These are phyloP conservation scores for Tetrapedia diversipes DNA, from an alignment of 2,888 invertebrate species.

Conservation along the genomic window DNA sequence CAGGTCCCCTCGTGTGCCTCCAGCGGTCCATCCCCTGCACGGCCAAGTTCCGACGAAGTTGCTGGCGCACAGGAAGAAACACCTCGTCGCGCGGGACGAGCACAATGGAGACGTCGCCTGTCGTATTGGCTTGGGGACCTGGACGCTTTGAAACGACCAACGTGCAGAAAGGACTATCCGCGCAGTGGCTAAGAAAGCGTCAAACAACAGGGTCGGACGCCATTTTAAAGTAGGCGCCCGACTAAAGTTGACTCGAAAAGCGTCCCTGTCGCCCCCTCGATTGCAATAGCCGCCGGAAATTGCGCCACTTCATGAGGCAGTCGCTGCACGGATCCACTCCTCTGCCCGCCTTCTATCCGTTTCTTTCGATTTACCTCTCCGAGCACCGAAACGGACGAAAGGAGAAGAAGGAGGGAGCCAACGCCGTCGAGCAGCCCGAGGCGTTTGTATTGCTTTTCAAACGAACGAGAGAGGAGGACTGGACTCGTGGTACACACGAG, in stretches of 20 bases:
- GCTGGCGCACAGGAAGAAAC: slow-evolving; percentile 19
- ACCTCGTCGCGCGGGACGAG: not conserved
- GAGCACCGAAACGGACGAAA: not conserved
- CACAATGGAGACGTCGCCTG: not conserved
- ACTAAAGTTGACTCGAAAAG: slow-evolving; percentile 29
- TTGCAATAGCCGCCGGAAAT: slow-evolving; percentile 64
- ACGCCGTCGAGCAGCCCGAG: slow-evolving; percentile 41
- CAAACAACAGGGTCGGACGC: slow-evolving; percentile 3
- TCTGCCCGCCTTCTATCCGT: slow-evolving; percentile 50
- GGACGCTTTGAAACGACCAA: slow-evolving; percentile 2
- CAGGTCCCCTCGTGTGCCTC: slow-evolving; percentile 2
- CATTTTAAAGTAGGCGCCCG: slow-evolving; percentile 60
- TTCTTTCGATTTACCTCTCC: slow-evolving; percentile 59
- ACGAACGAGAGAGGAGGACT: slow-evolving; percentile 48
- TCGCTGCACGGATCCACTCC: slow-evolving; percentile 50
- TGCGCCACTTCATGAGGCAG: slow-evolving; percentile 69
- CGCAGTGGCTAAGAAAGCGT: not conserved
- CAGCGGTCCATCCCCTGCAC: slow-evolving; percentile 31
- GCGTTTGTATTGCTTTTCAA: slow-evolving; percentile 67
- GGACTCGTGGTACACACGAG: slow-evolving; percentile 44
- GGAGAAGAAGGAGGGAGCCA: slow-evolving; percentile 24
- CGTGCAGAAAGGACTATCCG: no score
- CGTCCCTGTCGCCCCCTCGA: slow-evolving; percentile 24
- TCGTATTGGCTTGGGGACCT: not conserved
- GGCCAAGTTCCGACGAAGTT: slow-evolving; percentile 16